Base-by-base conservation (phyloP, 37 sponge, comb jelly and placozoan species). In the Sycon ciliatum region DNA sequence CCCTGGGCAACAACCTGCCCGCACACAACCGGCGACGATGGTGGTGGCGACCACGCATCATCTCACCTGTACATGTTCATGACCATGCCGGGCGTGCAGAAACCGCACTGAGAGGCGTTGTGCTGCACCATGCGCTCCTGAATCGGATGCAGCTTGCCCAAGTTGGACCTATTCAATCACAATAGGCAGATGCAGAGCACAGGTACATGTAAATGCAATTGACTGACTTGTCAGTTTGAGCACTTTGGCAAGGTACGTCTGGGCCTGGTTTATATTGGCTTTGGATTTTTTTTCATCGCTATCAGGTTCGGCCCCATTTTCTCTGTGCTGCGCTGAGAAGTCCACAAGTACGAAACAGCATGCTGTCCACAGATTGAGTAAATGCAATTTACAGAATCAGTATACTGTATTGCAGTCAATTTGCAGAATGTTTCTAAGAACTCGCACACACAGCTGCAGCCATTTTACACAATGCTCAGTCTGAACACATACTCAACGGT, bases 41-140 rank as follows among this genome's bases (percentile, higher is more conserved):
- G 39, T 16, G 39, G n/a, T n/a, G 20, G 18, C 39, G n/a, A 2
- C 1, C 22, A 11, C 23, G n/a, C 22, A 20, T 49, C 56, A 38
- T 20, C 55, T 68, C 69, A 53, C 35, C 30, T 30, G 57, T n/a
- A 54, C 93, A 60, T 91, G 70, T 82, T 80, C 93, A 91, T 87
- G 27, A 91, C 93, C 65, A 91, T 80, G 3, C 93, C 93, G 26
- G 93, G 93, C 22, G 93, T 85, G 38, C 93, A 91, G 76, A 91
- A 91, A 0, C 93, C 93, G 73, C 93, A 91, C 78, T 91, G 93
- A 9, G 86, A 83, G 1, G 87, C 93, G 46, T 91, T 87, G 56
- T 84, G 78, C 62, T 71, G 57, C 3, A 87, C 93, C 36, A 91
- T 81, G 39, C 93, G 42, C 58, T 88, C 91, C 73, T 90, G 93